Evolutionary conservation across 2,113 vertebrate genomes (phyloP), one percentile per base, ranked within the genome.

Genomic region (Planiliza haematocheilus): DNA sequence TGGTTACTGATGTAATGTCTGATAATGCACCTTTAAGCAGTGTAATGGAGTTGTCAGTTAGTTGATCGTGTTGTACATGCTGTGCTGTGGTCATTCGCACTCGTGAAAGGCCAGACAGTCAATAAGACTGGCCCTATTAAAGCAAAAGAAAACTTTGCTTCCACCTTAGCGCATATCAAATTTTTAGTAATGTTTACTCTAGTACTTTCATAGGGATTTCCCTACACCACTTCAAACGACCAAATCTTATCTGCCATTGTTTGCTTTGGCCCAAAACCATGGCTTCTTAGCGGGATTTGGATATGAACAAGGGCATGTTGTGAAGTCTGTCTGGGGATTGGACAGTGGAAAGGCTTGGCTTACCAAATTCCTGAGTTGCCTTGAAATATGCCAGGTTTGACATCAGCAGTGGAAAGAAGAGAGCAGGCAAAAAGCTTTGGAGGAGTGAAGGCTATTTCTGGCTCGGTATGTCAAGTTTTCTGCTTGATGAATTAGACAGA

Each of bases 331-430:
- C 21, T 45, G 65, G 51, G 63, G 74, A 83, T 77, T 78, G 86
- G 77, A 85, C 84, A 46, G 74, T 79, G 75, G 58, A 86, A 82
- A 65, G 78, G 68, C 86, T 85, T 85, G 79, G 75, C 60, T 73
- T 60, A 59, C 77, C 45, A 37, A 74, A 87, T 88, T 90, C 87
- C 73, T 67, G 52, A 70, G 21, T 79, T 20, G 16, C 63, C 45
- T 63, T 86, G 80, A 85, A 86, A 85, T 85, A 83, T 84, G 70
- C 80, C 74, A 76, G 78, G 68, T 81, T 87, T 89, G 63, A 89
- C 66, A 83, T 83, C 53, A 71, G 81, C 56, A 46, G 58, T 55
- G 68, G 66, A 77, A 85, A 74, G 70, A 61, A 75, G 52, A 79
- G 67, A 77, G 60, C 37, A 39, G 61, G 60, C 45, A 30, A 58